phyloP scores from a whole-genome alignment of 1,140 invertebrate genomes.

The Sitophilus oryzae region DNA sequence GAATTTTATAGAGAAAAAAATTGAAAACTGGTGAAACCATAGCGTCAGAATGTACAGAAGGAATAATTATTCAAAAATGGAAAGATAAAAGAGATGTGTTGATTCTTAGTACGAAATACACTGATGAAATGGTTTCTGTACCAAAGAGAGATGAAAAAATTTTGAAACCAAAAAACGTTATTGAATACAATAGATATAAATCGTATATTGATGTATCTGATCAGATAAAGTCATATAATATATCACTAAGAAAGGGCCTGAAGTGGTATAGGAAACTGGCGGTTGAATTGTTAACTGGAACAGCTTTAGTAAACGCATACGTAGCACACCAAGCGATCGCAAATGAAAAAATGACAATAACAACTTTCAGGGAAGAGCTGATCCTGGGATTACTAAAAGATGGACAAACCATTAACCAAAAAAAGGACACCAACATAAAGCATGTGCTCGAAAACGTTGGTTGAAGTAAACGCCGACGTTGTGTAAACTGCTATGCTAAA shows the following conservation, averaged over 20 bases:
- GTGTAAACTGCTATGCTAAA: background rate
- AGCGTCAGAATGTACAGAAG: no score
- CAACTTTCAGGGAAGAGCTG: conserved; percentile 10
- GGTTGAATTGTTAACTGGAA: conserved; percentile 29
- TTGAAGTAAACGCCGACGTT: conserved; percentile 1
- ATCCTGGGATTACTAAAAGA: no score
- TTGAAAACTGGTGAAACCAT: conserved; percentile 40
- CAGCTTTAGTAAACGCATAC: conserved; percentile 11
- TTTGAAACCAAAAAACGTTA: no score
- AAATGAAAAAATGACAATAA: conserved; percentile 10
- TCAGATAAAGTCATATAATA: conserved; percentile 39
- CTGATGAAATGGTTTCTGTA: no score
- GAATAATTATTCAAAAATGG: no score
- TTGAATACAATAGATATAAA: conserved; percentile 15
- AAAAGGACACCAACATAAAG: no score
- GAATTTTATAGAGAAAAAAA: conserved; percentile 38
- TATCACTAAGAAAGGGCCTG: conserved; percentile 33
- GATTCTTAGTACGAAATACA: no score
- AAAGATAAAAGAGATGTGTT: no score
- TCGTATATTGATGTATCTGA: conserved; percentile 26
- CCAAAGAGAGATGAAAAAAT: no score
- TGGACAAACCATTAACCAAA: no score
- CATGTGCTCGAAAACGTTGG: no score
- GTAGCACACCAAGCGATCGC: background rate
- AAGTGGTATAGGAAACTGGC: conserved; percentile 42